Evolutionary conservation across 2,113 vertebrate genomes (phyloP), one percentile per base, ranked within the genome.

Genomic region (Caranx ignobilis): DNA sequence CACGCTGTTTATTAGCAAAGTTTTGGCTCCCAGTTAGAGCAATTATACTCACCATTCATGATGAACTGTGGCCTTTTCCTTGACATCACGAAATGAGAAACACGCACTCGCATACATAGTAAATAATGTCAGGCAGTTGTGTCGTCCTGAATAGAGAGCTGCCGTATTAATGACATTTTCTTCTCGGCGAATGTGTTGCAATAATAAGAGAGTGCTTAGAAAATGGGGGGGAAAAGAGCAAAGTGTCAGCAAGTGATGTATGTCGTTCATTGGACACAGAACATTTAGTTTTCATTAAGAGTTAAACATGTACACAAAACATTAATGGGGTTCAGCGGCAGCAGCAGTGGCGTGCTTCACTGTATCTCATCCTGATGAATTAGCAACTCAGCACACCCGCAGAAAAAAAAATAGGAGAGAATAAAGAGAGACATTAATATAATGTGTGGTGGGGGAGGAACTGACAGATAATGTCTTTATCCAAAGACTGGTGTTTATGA

Each of bases 271-370:
- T 92, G 93, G 94, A 94, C 91, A 95, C 95, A 94, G 93, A 94
- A 95, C 94, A 95, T 95, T 96, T 95, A 92, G 92, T 94, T 95
- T 96, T 95, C 95, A 95, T 96, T 96, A 95, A 94, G 94, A 95
- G 93, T 94, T 94, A 94, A 95, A 95, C 90, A 92, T 91, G 93
- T 93, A 95, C 94, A 94, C 78, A 91, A 90, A 92, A 93, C 93
- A 94, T 95, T 95, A 95, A 93, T 89, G 77, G 92, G 91, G 93
- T 95, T 95, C 93, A 92, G 87, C 63, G 76, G 85, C 82, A 55
- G 83, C 88, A 57, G 85, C 83, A 57, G 82, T 55, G 79, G 78
- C 76, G 72, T 77, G 89, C 86, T 80, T 85, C 84, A 61, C 86
- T 87, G 89, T 93, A 87, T 92, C 91, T 91, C 92, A 89, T 79